Base-by-base conservation (phyloP, 2,888 invertebrate species). In the Tanytarsus gracilentus region DNA sequence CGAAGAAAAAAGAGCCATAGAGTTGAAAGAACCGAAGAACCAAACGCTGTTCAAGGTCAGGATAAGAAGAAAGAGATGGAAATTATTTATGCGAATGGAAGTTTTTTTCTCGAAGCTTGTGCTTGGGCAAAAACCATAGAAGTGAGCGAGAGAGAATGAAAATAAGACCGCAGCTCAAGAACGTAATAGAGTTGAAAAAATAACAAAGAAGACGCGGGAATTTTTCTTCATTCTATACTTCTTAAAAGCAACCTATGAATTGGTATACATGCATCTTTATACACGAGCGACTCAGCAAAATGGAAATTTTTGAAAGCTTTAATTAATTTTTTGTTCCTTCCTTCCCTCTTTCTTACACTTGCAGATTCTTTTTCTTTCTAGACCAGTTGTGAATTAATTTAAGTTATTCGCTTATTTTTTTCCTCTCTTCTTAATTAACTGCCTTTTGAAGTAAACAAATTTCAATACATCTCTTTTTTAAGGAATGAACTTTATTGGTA, bases 11-110 rank as follows among this genome's bases (percentile, higher is more conserved):
- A 18, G 33, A n/a, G n/a, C 7, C 9, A 53, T 21, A 33, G 53
- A 40, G 55, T 56, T 56, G 53, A 56, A 56, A 56, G 55, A 56
- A 56, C 55, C 36, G 16, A 14, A 33, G 25, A n/a, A 56, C 40
- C 23, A 18, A 8, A 23, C 23, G 18, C 18, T 18, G 9, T 44
- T 56, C 55, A 56, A 56, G 55, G 55, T 39, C 55, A 56, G 39
- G 33, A 56, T 23, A 11, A 7, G 18, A 14, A 52, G 30, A 52
- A 21, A 27, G 52, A 52, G 52, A 52, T 18, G 30, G 30, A 52
- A 11, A 33, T 33, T 33, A 33, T 44, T 40, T 44, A 44, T 44
- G 44, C 44, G 44, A 44, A 44, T 18, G 18, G 44, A 44, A 23
- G 16, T 44, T 44, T 23, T 44, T 18, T 44, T 18, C 18, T 44